A percentile compares a stretch with the other conserved stretches of the same genome.
Conservation (phyloP, 2,113 vertebrate species). For the Halichoeres trimaculatus region DNA sequence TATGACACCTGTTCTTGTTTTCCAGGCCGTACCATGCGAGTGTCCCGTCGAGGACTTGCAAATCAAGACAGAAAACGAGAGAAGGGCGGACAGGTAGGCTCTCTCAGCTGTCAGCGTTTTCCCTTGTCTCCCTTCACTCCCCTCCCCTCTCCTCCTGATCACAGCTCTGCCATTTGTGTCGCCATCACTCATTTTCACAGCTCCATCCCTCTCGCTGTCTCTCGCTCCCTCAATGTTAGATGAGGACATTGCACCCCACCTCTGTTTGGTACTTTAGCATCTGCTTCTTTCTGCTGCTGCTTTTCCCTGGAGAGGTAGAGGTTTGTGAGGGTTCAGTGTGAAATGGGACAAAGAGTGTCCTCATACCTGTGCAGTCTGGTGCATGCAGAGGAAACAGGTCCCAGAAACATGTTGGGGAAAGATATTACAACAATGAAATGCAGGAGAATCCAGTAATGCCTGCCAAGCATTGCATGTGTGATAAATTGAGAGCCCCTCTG, state of each 20-base stretch:
- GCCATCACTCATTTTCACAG: slow-evolving; percentile 77
- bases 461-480: background rate
- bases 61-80: slow-evolving; percentile 77
- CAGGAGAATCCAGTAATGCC: background rate
- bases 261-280: slow-evolving; percentile 59
- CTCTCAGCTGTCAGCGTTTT: slow-evolving; percentile 62
- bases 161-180: slow-evolving; percentile 64
- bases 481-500: background rate
- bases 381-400: slow-evolving; percentile 22
- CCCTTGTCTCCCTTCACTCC: slow-evolving; percentile 42
- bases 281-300: slow-evolving; percentile 42
- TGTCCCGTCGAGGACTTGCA: slow-evolving; percentile 71
- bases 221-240: slow-evolving; percentile 50
- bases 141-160: slow-evolving; percentile 49
- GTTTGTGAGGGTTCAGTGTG: slow-evolving; percentile 34
- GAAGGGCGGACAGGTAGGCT: slow-evolving; percentile 76
- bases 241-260: slow-evolving; percentile 55
- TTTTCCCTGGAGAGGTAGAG: slow-evolving; percentile 49
- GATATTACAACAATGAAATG: background rate
- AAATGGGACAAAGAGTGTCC: slow-evolving; percentile 62
- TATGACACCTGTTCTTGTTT: slow-evolving; percentile 81
- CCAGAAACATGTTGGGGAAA: background rate
- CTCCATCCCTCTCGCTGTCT: slow-evolving; percentile 52
- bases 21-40: slow-evolving; percentile 49
- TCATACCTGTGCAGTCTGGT: slow-evolving; percentile 31